phyloP scores from a whole-genome alignment of 1,140 invertebrate species.

The Solenopsis fugax region DNA sequence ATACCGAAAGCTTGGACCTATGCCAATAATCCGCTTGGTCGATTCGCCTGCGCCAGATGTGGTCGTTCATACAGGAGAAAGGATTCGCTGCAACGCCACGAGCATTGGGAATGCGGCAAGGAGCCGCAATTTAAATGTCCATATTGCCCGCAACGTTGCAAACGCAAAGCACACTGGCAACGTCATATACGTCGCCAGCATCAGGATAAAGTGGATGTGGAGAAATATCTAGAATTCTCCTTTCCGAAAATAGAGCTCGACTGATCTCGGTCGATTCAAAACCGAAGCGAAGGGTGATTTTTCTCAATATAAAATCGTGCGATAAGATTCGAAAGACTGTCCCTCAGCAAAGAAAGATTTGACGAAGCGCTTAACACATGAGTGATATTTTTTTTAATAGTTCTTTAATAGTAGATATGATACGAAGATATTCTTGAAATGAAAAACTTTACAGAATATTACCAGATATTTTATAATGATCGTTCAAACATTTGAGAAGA shows the following conservation, averaged over 20 bases:
- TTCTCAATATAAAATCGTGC: neutral
- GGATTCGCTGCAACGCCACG: slow-evolving; percentile 89
- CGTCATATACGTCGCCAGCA: slow-evolving; percentile 88
- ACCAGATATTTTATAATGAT: neutral
- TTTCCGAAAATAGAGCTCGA: slow-evolving; percentile 67
- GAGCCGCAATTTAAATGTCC: slow-evolving; percentile 90
- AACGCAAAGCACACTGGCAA: slow-evolving; percentile 88
- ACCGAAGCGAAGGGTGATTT: neutral
- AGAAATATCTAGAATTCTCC: slow-evolving; percentile 77
- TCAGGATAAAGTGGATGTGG: slow-evolving; percentile 85
- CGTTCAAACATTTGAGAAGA: neutral
- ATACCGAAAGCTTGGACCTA: slow-evolving; percentile 80
- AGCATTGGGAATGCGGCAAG: slow-evolving; percentile 90
- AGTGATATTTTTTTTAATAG: neutral
- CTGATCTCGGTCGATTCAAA: slow-evolving; percentile 31
- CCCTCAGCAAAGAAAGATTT: neutral
- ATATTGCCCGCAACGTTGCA: slow-evolving; percentile 88
- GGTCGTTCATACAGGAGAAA: slow-evolving; percentile 90
- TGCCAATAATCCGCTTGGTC: slow-evolving; percentile 73
- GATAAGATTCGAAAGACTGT: neutral
- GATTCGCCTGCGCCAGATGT: slow-evolving; percentile 88
- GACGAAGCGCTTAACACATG: neutral
- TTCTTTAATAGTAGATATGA: neutral
- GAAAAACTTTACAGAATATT: neutral
- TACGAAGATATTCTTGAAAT: neutral